Base-by-base conservation (phyloP, 2,888 invertebrate species). In the Platycheirus albimanus region DNA sequence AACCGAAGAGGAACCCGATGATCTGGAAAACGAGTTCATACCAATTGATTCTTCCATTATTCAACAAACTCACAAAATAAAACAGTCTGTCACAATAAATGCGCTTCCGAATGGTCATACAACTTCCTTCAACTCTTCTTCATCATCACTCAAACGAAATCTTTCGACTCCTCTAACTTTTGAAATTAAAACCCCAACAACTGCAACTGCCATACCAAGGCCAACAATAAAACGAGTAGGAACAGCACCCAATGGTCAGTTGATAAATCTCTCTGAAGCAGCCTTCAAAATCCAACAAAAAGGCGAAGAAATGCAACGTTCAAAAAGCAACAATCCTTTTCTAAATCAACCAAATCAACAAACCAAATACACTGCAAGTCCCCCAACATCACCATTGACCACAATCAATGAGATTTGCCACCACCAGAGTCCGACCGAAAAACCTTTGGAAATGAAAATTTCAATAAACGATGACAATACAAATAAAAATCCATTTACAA, bases 201-300 rank as follows among this genome's bases (percentile, higher is more conserved):
- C 7, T 0, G 85, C 86, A 10, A 88, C 88, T 1, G 89, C 88
- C 3, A 90, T 90, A 81, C 90, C 90, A 1, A 86, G 90, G 11
- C 90, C 91, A 7, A 85, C 88, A 7, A 88, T 89, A 36, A 91
- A 90, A 83, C 87, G 90, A 13, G 89, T 88, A 51, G 86, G 87
- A n/a, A 88, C 90, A 36, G 79, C 87, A 69, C 88, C 87, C 61
- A 88, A 87, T 85, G 87, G 86, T 63, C 81, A 81, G 19, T 56
- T 69, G 7, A 78, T 78, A 56, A 77, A 85, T 52, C 66, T 83
- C 11, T 51, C 83, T 30, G 85, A 81, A 6, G 61, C 78, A 3
- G 64, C 11, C 5, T 54, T 83, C 5, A 78, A 79, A 24, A 79
- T 76, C 7, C 71, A 79, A 38, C 79, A 84, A 38, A 85, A 72